Evolutionary conservation across 1,140 invertebrate species (phyloP).

Genomic region (Lepidostoma basale): DNA sequence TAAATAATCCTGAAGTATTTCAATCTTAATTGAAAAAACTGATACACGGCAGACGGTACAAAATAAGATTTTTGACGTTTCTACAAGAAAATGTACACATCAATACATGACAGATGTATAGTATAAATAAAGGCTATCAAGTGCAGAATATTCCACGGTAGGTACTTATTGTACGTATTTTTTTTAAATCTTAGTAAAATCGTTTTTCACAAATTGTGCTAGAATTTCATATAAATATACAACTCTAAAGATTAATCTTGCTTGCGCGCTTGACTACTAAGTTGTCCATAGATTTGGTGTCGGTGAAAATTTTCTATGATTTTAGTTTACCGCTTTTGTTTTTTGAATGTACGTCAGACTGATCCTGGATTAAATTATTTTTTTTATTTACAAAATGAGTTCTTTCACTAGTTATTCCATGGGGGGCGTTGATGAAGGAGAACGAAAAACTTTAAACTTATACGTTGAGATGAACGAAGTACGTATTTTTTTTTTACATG

Average conservation of each 20-base stretch:
- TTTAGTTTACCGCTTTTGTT: background rate
- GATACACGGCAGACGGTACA: conserved; percentile 3
- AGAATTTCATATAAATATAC: background rate
- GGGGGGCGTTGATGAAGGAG: conserved; percentile 8
- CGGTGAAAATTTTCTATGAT: background rate
- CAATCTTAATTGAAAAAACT: conserved; percentile 24
- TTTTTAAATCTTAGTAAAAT: background rate
- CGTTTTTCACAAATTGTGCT: background rate
- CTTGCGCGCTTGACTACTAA: background rate
- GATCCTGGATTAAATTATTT: background rate
- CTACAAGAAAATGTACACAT: conserved; percentile 27
- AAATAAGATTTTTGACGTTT: conserved; percentile 26
- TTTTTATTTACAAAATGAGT: conserved; percentile 1
- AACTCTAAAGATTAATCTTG: background rate
- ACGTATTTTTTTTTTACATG: background rate
- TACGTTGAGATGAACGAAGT: conserved; percentile 40
- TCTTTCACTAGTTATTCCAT: conserved; percentile 27
- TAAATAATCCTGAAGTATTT: background rate
- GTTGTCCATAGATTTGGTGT: background rate
- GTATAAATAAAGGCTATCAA: background rate
- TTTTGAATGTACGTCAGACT: background rate
- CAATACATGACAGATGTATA: conserved; percentile 24
- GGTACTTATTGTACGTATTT: background rate
- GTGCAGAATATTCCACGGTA: background rate
- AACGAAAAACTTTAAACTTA: conserved; percentile 31